phyloP scores from a whole-genome alignment of 2,113 vertebrate species.

The Phyllopteryx taeniolatus region DNA sequence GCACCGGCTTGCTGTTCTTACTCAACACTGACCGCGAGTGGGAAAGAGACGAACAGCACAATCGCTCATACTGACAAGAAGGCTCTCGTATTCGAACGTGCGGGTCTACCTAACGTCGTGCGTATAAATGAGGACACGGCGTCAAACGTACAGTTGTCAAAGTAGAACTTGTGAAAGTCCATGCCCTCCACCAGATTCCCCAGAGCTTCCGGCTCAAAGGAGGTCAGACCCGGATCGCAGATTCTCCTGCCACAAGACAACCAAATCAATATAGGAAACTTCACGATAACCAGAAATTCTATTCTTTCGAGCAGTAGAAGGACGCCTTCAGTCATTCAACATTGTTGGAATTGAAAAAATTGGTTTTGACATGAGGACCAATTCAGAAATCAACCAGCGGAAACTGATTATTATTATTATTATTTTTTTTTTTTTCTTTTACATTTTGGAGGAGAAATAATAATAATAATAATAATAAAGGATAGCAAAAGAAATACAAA shows the following conservation, averaged over 20 bases:
- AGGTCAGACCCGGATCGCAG: conserved; percentile 97
- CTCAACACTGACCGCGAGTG: conserved; percentile 80
- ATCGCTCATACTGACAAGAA: no score
- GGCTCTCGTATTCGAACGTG: no score
- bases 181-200: conserved; percentile 98
- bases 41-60: neutral
- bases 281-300: no score
- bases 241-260: conserved; percentile 82
- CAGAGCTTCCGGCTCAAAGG: conserved; percentile 97
- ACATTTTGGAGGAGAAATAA: neutral
- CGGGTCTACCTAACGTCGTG: neutral
- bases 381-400: neutral
- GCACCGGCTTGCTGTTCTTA: conserved; percentile 98
- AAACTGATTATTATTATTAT: neutral
- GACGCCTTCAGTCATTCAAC: no score
- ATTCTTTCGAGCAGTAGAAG: neutral
- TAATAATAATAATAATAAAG: neutral
- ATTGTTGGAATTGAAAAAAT: no score
- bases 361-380: no score
- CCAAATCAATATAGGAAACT: neutral
- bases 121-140: neutral
- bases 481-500: neutral
- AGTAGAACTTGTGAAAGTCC: conserved; percentile 99
- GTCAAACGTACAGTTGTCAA: conserved; percentile 88
- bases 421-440: no score